phyloP scores from a whole-genome alignment of 2,113 vertebrate species.

The Sturnus vulgaris region DNA sequence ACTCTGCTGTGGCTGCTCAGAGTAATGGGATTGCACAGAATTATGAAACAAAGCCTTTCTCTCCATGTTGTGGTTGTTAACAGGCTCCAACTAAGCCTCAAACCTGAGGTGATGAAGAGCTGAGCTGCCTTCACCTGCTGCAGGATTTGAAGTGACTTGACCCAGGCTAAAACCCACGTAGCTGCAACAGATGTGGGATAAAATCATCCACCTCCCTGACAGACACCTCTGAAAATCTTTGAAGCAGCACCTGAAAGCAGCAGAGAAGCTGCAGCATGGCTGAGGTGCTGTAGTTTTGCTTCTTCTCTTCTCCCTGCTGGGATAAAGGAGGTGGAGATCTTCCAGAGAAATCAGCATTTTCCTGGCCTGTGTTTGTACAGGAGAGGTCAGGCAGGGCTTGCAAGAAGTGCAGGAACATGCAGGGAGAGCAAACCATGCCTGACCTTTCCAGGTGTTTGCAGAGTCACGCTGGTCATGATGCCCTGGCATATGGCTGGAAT shows the following conservation, averaged over 20 bases:
- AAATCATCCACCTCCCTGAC: not conserved
- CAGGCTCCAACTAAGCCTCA: not conserved
- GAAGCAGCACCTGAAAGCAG: not conserved
- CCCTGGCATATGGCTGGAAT: not conserved
- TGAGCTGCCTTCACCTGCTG: not conserved
- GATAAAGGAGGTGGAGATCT: not conserved
- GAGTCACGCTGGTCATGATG: not conserved
- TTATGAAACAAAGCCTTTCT: not conserved
- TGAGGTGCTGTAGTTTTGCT: not conserved
- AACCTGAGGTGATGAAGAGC: not conserved
- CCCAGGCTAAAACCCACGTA: not conserved
- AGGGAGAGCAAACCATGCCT: not conserved
- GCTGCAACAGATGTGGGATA: not conserved
- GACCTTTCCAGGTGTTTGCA: not conserved
- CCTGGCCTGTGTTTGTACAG: not conserved
- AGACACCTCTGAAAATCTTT: not conserved
- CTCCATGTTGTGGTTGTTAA: not conserved
- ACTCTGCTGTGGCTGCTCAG: too few species aligned
- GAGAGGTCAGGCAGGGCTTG: not conserved
- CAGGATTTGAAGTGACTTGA: not conserved
- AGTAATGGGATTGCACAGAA: accelerated
- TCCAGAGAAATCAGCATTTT: not conserved
- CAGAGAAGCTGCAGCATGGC: not conserved
- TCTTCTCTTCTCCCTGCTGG: not conserved
- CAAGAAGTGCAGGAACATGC: not conserved